A percentile compares a stretch with the other conserved stretches of the same genome.
These are phyloP conservation scores for Lampris megalopsis DNA, from an alignment of 2,113 vertebrate genomes.

Conservation along the genomic window DNA sequence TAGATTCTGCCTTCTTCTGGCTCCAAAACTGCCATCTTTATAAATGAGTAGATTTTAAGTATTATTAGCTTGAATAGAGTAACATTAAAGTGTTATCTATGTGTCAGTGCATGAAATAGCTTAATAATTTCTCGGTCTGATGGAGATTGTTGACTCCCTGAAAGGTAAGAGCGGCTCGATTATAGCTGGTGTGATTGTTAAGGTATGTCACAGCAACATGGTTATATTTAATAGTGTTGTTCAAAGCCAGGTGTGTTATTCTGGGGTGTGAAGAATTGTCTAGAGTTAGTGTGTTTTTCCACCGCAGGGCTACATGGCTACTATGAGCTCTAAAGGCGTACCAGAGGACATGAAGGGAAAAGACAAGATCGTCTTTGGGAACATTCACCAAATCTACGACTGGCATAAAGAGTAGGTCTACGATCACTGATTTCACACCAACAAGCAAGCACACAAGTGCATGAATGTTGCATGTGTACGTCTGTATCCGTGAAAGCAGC, in stretches of 20 bases:
- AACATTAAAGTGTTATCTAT: slow-evolving; percentile 37
- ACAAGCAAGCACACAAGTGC: neutral
- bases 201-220: slow-evolving; percentile 16
- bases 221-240: slow-evolving; percentile 18
- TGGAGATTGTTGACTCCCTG: slow-evolving; percentile 24
- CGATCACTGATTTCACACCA: neutral
- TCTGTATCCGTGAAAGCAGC: neutral
- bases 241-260: slow-evolving; percentile 10
- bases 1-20: slow-evolving; percentile 32
- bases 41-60: slow-evolving; percentile 58
- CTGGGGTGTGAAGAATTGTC: slow-evolving; percentile 20
- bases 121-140: slow-evolving; percentile 50
- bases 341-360: slow-evolving; percentile 93
- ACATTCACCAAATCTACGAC: slow-evolving; percentile 94
- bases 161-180: slow-evolving; percentile 36
- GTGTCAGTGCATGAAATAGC: slow-evolving; percentile 44
- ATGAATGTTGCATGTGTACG: neutral
- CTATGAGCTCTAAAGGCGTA: slow-evolving; percentile 85
- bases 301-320: slow-evolving; percentile 89
- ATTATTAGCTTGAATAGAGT: slow-evolving; percentile 55
- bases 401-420: slow-evolving; percentile 93
- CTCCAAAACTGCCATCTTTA: slow-evolving; percentile 32
- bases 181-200: slow-evolving; percentile 1
- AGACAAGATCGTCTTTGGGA: slow-evolving; percentile 94
- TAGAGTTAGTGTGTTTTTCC: slow-evolving; percentile 33